Evolutionary conservation across 1,140 invertebrate genomes (phyloP).

Genomic region (Leucophenga varia): DNA sequence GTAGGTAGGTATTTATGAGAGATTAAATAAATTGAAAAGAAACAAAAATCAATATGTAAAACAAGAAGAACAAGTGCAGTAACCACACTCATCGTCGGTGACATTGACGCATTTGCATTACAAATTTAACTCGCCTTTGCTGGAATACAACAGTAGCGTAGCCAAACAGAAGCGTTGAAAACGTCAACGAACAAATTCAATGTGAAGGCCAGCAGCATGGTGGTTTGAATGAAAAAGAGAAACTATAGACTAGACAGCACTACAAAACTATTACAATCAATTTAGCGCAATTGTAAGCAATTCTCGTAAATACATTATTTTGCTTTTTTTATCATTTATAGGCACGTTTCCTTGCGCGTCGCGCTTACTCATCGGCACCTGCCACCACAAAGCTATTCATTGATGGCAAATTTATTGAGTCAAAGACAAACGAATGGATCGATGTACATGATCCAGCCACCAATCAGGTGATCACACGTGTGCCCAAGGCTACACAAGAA

Average conservation of each 20-base stretch:
- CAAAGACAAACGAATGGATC: conserved; percentile 88
- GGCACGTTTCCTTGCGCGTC: conserved; percentile 34
- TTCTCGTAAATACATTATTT: neutral
- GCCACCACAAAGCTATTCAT: conserved; percentile 89
- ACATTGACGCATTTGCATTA: too few species aligned
- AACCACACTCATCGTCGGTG: too few species aligned
- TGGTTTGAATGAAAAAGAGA: neutral
- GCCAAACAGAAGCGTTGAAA: conserved; percentile 4
- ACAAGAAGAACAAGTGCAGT: too few species aligned
- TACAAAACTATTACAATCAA: conserved; percentile 1
- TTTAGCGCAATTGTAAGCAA: conserved; percentile 1
- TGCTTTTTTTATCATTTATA: conserved; percentile 4
- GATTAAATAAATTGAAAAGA: too few species aligned
- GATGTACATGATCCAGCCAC: conserved; percentile 93
- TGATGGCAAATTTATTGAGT: conserved; percentile 93
- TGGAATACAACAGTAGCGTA: conserved; percentile 12
- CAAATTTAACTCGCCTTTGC: too few species aligned
- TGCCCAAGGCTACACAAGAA: conserved; percentile 85
- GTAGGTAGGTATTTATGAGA: too few species aligned
- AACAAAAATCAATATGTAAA: too few species aligned
- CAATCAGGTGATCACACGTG: conserved; percentile 79
- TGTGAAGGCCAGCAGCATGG: conserved; percentile 1
- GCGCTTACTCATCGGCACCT: conserved; percentile 50
- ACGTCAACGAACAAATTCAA: neutral
- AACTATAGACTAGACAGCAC: neutral